Base-by-base conservation (phyloP, 1,140 invertebrate species). In the Saccostrea glomerata region DNA sequence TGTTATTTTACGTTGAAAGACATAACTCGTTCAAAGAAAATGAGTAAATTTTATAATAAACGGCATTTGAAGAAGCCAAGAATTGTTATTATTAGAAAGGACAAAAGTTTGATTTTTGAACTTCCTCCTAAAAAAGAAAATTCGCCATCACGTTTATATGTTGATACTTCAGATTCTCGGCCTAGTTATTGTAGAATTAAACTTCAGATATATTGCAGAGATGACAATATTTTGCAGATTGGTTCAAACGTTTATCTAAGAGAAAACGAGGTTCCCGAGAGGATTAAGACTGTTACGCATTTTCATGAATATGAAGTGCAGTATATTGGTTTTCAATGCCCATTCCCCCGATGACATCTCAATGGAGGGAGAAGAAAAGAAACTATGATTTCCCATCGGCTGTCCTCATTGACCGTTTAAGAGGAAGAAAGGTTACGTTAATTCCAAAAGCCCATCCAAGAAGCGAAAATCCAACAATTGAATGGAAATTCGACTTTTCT, bases 401-500 rank as follows among this genome's bases (percentile, higher is more conserved):
- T 4, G 25, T 12, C 30, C 25, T 77, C 13, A 77, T 77, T 30
- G 30, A 36, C 30, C 30, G 25, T 15, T 4, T 15, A 11, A 25
- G 30, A 5, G 25, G 25, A 25, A 36, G 3, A 77, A 12, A 13
- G 11, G 30, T 25, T 36, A 77, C 70, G 25, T 30, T 77, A 17
- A 77, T 77, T 12, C 70, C 70, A 9, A 77, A 77, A 77, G 9
- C 70, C 5, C 70, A 77, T 13, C 7, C 70, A 25, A 77, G 25
- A 77, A 77, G 70, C 30, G 30, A 30, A 15, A 13, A 36, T 12
- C 70, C 70, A 30, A 9, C 11, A 5, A 77, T 77, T 77, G 70
- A 77, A 77, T 77, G 70, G 70, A 77, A 77, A 77, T 77, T 30
- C 30, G 25, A 77, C 25, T 77, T 77, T 77, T 77, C 70, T 12